Percentiles rank a stretch among this genome's conserved stretches.
phyloP scores from a whole-genome alignment of 2,888 invertebrate species.

The Melolontha melolontha region DNA sequence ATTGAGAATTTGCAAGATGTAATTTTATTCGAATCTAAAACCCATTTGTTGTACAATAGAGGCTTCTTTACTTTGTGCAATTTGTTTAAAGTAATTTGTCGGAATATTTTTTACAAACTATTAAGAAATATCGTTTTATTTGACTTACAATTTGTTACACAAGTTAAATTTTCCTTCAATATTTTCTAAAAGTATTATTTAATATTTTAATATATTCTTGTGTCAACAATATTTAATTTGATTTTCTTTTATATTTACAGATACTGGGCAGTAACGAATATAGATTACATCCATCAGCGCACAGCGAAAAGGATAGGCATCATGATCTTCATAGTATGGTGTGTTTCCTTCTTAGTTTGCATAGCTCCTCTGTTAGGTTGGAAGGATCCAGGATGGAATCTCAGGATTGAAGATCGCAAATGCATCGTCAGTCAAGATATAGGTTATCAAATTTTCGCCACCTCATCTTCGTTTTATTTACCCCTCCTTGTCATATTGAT shows the following conservation, averaged over 20 bases:
- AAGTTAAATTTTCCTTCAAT: too few species aligned
- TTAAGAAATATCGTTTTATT: too few species aligned
- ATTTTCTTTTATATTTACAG: slow-evolving; percentile 62
- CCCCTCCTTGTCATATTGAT: slow-evolving; percentile 89
- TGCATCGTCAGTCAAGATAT: slow-evolving; percentile 89
- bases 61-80: too few species aligned
- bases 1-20: too few species aligned
- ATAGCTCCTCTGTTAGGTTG: slow-evolving; percentile 89
- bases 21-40: too few species aligned
- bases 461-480: slow-evolving; percentile 90
- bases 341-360: slow-evolving; percentile 84
- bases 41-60: too few species aligned
- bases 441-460: slow-evolving; percentile 89
- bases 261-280: slow-evolving; percentile 92
- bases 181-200: too few species aligned
- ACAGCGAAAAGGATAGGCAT: slow-evolving; percentile 81
- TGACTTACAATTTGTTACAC: not conserved
- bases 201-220: not conserved
- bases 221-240: not conserved
- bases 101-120: too few species aligned
- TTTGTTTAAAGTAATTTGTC: too few species aligned
- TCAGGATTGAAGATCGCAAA: slow-evolving; percentile 73
- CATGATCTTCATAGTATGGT: slow-evolving; percentile 89
- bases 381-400: slow-evolving; percentile 76
- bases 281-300: slow-evolving; percentile 88